Percentiles rank a stretch among this genome's conserved stretches.
Conservation (phyloP, 2,888 invertebrate species). For the Pardosa pseudoannulata region DNA sequence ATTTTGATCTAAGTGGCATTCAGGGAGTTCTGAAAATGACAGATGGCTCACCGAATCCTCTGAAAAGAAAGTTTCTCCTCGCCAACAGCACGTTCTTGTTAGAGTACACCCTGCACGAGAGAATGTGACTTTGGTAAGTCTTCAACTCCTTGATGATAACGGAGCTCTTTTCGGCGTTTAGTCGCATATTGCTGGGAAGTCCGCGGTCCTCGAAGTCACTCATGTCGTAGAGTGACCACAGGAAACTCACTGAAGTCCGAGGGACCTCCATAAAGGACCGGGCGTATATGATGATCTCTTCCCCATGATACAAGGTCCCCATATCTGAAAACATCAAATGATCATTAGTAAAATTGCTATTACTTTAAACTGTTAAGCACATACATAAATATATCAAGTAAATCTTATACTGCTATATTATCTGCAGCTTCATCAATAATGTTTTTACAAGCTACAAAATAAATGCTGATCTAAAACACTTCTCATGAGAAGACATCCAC, state of each 20-base stretch:
- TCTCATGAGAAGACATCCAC: too few species aligned
- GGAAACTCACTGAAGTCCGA: constrained; percentile 20
- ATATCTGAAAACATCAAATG: constrained; percentile 59
- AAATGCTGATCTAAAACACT: too few species aligned
- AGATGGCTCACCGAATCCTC: constrained; percentile 25
- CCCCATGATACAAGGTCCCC: constrained; percentile 50
- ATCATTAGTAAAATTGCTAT: too few species aligned
- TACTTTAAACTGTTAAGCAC: too few species aligned
- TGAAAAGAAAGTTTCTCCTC: constrained; percentile 36
- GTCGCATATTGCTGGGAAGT: constrained; percentile 47
- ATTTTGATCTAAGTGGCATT: too few species aligned
- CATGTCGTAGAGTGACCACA: constrained; percentile 27
- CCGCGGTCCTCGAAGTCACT: background rate
- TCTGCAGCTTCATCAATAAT: too few species aligned
- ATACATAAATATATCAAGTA: too few species aligned
- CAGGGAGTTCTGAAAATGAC: too few species aligned
- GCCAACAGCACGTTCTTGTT: constrained; percentile 38
- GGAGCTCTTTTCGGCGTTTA: constrained; percentile 32
- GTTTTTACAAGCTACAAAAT: too few species aligned
- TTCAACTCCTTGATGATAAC: constrained; percentile 45
- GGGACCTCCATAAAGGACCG: constrained; percentile 51
- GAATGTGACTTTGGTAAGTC: background rate
- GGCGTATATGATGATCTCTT: constrained; percentile 41
- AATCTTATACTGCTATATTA: too few species aligned
- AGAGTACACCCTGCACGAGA: constrained; percentile 27